Conservation (phyloP, 2,888 invertebrate species). For the Venusia cambrica region DNA sequence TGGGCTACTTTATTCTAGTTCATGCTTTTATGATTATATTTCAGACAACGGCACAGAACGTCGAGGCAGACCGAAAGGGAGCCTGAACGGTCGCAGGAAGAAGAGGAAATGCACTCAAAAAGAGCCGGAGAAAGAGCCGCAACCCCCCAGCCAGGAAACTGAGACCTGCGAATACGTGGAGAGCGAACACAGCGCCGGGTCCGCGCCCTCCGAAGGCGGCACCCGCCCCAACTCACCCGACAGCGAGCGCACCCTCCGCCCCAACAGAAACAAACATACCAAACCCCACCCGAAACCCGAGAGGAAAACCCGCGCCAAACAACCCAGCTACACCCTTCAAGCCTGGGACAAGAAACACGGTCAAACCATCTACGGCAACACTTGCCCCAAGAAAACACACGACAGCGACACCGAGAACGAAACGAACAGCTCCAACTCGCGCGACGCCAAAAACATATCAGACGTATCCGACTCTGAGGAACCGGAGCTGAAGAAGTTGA, state of each 20-base stretch:
- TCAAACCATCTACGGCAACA: slow-evolving; percentile 65
- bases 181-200: slow-evolving; percentile 68
- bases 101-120: slow-evolving; percentile 59
- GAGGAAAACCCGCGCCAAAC: slow-evolving; percentile 81
- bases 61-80: slow-evolving; percentile 67
- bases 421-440: slow-evolving; percentile 67
- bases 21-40: too few relatives aligned
- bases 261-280: slow-evolving; percentile 47
- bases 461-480: slow-evolving; percentile 75
- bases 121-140: slow-evolving; percentile 64
- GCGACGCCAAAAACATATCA: slow-evolving; percentile 67
- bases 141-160: slow-evolving; percentile 58
- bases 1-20: too few relatives aligned
- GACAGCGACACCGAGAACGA: slow-evolving; percentile 70
- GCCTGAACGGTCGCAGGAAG: slow-evolving; percentile 57
- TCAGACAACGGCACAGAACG: slow-evolving; percentile 67
- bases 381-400: slow-evolving; percentile 57
- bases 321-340: slow-evolving; percentile 81
- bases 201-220: slow-evolving; percentile 66
- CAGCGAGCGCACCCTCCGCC: slow-evolving; percentile 44
- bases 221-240: slow-evolving; percentile 69
- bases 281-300: slow-evolving; percentile 64
- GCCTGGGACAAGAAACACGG: slow-evolving; percentile 74
- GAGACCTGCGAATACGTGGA: slow-evolving; percentile 68
- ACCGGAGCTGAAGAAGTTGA: slow-evolving; percentile 72